Evolutionary conservation across 1,140 invertebrate genomes (phyloP).

Genomic region (Phthorimaea operculella): DNA sequence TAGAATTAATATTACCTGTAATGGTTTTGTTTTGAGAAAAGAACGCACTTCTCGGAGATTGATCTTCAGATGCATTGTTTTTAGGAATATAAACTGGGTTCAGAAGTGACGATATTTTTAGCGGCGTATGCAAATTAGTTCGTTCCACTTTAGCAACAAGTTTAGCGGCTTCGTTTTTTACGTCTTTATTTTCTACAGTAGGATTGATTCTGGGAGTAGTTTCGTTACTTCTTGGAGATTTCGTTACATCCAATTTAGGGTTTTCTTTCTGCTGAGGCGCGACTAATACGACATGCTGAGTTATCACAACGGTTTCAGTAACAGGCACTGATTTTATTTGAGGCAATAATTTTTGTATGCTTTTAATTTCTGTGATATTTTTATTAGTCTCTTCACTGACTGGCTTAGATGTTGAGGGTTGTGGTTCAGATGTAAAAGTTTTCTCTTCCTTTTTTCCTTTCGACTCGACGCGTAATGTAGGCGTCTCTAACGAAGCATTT

Average conservation of each 20-base stretch:
- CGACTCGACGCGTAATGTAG: neutral
- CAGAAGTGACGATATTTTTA: slow-evolving; percentile 52
- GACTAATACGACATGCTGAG: slow-evolving; percentile 2
- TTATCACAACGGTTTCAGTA: neutral
- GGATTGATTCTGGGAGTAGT: neutral
- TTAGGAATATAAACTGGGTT: slow-evolving; percentile 43
- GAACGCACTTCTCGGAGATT: neutral
- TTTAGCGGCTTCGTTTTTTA: neutral
- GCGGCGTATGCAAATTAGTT: slow-evolving; percentile 29
- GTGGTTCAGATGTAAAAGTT: neutral
- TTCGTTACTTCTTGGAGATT: slow-evolving; percentile 9
- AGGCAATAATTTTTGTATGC: neutral
- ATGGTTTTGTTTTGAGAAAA: neutral
- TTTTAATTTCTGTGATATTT: neutral
- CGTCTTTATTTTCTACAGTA: neutral
- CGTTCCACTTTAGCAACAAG: neutral
- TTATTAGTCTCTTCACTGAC: neutral
- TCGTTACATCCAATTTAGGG: slow-evolving; percentile 8
- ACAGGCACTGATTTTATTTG: neutral
- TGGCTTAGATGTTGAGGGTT: neutral
- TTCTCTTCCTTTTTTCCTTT: neutral
- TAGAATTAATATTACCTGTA: too few species aligned
- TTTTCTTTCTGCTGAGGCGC: neutral
- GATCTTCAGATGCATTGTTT: slow-evolving; percentile 1
- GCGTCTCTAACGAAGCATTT: neutral